These are phyloP conservation scores for Astropecten irregularis DNA, from an alignment of 53 echinoderm and acorn worm species.

Conservation along the genomic window DNA sequence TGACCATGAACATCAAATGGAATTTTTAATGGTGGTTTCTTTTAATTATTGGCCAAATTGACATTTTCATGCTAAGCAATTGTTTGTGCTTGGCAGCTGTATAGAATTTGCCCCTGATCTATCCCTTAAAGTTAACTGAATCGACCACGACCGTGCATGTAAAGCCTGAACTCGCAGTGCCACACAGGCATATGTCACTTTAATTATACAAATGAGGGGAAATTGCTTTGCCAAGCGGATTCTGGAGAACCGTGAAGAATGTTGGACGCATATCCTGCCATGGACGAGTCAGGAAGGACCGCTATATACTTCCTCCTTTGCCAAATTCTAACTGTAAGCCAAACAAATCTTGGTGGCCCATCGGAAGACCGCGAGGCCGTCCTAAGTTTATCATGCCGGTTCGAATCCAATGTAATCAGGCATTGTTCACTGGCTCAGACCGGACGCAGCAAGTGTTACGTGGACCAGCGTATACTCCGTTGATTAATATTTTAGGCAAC, in stretches of 20 bases:
- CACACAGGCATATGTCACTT: no score
- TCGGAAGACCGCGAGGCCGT: not conserved
- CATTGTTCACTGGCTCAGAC: not conserved
- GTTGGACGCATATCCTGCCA: constrained; percentile 9
- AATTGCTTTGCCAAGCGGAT: constrained; percentile 34
- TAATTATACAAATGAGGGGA: not conserved
- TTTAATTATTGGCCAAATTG: no score
- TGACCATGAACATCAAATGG: no score
- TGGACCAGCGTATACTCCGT: not conserved
- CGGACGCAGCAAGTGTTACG: not conserved
- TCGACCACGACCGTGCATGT: no score
- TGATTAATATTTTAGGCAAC: not conserved
- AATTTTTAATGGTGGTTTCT: no score
- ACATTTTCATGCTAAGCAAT: no score
- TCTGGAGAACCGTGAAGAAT: not conserved
- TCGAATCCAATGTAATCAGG: not conserved
- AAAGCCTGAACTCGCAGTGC: no score
- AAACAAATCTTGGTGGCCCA: constrained; percentile 39
- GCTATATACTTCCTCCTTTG: no score
- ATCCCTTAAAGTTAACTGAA: no score
- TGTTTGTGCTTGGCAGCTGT: no score
- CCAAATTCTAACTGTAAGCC: no score
- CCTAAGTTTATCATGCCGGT: not conserved
- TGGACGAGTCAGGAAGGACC: constrained; percentile 1
- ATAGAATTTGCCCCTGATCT: no score